Percentiles rank a stretch among this genome's conserved stretches.
Evolutionary conservation across 2,797 vertebrate genomes (phyloP).

Genomic region (Eutrigla gurnardus): DNA sequence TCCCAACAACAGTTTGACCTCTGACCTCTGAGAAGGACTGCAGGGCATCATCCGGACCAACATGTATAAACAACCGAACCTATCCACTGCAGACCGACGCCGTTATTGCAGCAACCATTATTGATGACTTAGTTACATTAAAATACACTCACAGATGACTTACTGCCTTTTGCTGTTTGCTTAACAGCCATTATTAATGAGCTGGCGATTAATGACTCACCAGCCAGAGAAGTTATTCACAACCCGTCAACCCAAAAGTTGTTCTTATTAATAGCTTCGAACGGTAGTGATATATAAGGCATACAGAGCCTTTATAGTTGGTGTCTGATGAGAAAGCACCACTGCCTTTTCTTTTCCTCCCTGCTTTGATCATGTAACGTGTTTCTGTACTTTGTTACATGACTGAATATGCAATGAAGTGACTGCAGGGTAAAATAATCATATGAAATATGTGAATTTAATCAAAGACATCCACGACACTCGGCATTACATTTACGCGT

Average conservation of each 20-base stretch:
- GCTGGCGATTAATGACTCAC: slow-evolving; percentile 1
- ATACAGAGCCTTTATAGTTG: not conserved
- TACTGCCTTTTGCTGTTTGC: not conserved
- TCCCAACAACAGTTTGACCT: too few species aligned
- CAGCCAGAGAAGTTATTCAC: not conserved
- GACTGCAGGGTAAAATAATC: not conserved
- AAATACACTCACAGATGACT: not conserved
- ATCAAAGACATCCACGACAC: too few species aligned
- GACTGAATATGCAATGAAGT: not conserved
- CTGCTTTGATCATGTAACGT: not conserved
- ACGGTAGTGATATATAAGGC: not conserved
- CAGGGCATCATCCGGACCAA: not conserved
- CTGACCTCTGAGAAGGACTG: too few species aligned
- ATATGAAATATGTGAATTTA: not conserved
- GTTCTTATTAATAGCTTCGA: not conserved
- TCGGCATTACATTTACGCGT: not conserved
- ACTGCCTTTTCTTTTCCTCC: not conserved
- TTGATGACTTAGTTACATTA: not conserved
- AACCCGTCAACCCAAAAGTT: not conserved
- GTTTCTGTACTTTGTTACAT: not conserved
- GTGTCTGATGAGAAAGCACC: not conserved
- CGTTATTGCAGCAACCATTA: not conserved
- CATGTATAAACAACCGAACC: not conserved
- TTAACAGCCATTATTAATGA: slow-evolving; percentile 4
- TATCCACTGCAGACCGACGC: not conserved